phyloP scores from a whole-genome alignment of 2,888 invertebrate species.

The Pherbina coryleti region DNA sequence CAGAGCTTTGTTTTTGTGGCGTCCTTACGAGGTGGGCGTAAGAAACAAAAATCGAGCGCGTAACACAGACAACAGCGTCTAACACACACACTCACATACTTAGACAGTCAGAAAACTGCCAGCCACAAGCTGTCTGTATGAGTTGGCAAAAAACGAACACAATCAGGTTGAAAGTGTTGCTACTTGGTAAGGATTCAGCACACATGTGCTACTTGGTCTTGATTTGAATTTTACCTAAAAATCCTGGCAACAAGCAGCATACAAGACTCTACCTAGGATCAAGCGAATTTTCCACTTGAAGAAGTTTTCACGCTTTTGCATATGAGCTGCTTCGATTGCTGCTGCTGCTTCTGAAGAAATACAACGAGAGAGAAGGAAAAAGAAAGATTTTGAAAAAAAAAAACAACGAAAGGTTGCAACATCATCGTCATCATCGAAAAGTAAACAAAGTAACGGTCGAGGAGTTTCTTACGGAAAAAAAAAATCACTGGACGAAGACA shows the following conservation, averaged over 20 bases:
- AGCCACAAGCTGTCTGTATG: slow-evolving; percentile 9
- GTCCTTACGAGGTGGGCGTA: not conserved
- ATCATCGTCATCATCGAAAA: slow-evolving; percentile 18
- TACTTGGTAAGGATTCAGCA: not conserved
- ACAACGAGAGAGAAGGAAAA: not conserved
- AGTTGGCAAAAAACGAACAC: slow-evolving; percentile 40
- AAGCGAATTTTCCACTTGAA: slow-evolving; percentile 51
- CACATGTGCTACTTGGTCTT: slow-evolving; percentile 35
- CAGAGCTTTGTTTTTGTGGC: not conserved
- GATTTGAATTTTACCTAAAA: slow-evolving; percentile 46
- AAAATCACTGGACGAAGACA: not conserved
- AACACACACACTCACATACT: slow-evolving; percentile 15
- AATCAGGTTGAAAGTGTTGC: slow-evolving; percentile 35
- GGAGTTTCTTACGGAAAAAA: not conserved
- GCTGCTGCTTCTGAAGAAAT: not conserved
- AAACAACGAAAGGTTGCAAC: not conserved
- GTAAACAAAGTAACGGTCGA: slow-evolving; percentile 28
- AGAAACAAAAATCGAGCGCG: not conserved
- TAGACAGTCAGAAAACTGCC: not conserved
- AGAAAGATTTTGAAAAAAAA: not conserved
- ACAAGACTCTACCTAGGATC: slow-evolving; percentile 22
- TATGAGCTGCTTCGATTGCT: not conserved
- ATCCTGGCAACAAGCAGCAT: slow-evolving; percentile 18
- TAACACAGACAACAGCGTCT: not conserved
- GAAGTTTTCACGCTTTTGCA: slow-evolving; percentile 48